Percentiles rank a stretch among this genome's conserved stretches.
Conservation (phyloP, 2,888 invertebrate species). For the Ariolimax columbianus region DNA sequence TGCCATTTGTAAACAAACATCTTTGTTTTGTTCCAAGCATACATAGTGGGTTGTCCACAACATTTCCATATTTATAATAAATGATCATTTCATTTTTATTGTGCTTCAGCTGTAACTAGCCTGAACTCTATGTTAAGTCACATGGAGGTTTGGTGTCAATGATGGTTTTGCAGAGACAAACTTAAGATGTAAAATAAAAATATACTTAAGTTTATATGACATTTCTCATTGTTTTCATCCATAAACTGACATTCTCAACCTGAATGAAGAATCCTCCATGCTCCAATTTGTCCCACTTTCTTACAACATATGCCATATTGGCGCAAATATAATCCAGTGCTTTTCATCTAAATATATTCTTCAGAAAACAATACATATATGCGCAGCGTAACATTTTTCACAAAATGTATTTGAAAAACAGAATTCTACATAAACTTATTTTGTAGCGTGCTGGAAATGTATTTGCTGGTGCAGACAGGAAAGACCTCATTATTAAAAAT, state of each 20-base stretch:
- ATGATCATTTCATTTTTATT: not conserved
- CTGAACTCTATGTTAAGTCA: not conserved
- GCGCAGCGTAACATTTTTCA: no score
- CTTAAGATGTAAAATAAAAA: not conserved
- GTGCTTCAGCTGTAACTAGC: not conserved
- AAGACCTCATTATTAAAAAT: no score
- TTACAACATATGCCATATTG: no score
- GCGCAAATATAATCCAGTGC: no score
- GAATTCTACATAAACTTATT: no score
- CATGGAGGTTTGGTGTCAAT: not conserved
- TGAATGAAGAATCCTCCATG: not conserved
- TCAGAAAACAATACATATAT: no score
- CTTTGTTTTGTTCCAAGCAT: conserved; percentile 1
- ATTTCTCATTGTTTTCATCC: not conserved
- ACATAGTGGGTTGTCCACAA: not conserved
- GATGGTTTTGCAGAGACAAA: not conserved
- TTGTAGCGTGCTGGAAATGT: no score
- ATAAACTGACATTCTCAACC: not conserved
- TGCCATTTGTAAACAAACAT: not conserved
- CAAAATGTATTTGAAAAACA: no score
- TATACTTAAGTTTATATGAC: not conserved
- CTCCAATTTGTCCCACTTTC: not conserved
- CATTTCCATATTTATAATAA: conserved; percentile 35
- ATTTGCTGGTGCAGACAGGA: no score
- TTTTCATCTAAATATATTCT: no score